Base-by-base conservation (phyloP, 2,888 invertebrate genomes). In the Cetonia aurata region DNA sequence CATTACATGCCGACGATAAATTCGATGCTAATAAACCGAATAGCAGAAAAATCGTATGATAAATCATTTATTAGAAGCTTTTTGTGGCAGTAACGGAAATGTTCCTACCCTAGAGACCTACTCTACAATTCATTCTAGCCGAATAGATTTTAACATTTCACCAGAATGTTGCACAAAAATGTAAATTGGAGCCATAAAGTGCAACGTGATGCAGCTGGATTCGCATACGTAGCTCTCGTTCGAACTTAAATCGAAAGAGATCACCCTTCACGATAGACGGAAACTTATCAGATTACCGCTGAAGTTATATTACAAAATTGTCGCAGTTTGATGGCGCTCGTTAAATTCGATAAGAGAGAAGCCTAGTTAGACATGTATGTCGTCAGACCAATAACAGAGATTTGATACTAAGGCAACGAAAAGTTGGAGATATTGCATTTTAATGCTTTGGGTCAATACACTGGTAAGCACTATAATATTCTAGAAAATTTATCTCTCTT, bases 61-160 rank as follows among this genome's bases (percentile, higher is more conserved):
- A 70, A 73, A 71, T 71, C 69, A 72, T 73, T 72, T 70, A 73
- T 73, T 67, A 71, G 69, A 67, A 60, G 66, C 33, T 67, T 68
- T 56, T 46, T 62, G 13, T 62, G 62, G 50, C 50, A 48, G 62
- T 15, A 62, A 37, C n/a, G 12, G 19, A 48, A 17, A 33, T 37
- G 33, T 17, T 48, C 17, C 13, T 48, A 25, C 13, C 12, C 62
- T 41, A 13, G 37, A 15, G 17, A 65, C 52, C 37, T 65, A 19
- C 37, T 65, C 62, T 50, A 65, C 50, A 65, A 65, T 65, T 65
- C 62, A 65, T 41, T 50, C 50, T 15, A 48, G 31, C 33, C 37
- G 62, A 37, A 65, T 50, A 50, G 62, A 65, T 65, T 60, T 60
- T 31, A 60, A 60, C 60, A 60, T 60, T 65, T 65, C 62, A 65